Evolutionary conservation across 92 coral and sea anemone genomes (phyloP).

Genomic region (Desmophyllum pertusum): DNA sequence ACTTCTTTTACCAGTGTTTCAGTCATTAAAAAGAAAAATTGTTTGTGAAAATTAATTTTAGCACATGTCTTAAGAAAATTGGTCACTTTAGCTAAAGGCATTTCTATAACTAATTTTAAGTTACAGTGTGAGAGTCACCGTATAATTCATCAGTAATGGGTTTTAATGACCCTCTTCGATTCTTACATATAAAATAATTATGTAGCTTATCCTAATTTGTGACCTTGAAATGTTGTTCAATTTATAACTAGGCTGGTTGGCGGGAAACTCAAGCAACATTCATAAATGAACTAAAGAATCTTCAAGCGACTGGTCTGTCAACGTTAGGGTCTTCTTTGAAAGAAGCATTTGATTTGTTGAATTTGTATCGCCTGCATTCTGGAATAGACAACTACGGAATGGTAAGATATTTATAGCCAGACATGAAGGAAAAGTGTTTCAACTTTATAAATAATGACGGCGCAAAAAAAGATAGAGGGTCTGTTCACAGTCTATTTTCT

Average conservation of each 20-base stretch:
- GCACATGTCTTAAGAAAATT: too few relatives aligned
- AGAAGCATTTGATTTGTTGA: constrained; percentile 93
- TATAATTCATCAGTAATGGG: too few relatives aligned
- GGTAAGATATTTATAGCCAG: constrained; percentile 84
- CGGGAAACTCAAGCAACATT: constrained; percentile 91
- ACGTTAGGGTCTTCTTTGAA: constrained; percentile 88
- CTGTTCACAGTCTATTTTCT: too few relatives aligned
- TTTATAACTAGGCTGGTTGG: constrained; percentile 92
- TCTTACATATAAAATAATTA: too few relatives aligned
- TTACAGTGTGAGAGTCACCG: too few relatives aligned
- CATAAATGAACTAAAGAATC: constrained; percentile 84
- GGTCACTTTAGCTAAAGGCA: too few relatives aligned
- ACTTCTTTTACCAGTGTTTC: neutral
- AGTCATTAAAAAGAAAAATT: neutral
- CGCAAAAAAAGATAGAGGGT: too few relatives aligned
- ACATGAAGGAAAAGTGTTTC: too few relatives aligned
- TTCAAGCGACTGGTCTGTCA: constrained; percentile 92
- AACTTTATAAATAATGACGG: too few relatives aligned
- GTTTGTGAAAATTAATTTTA: neutral
- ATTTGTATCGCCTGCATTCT: constrained; percentile 93
- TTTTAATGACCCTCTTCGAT: neutral
- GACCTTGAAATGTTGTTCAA: neutral
- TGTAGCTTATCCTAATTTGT: neutral
- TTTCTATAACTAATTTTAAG: neutral
- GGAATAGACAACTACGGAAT: constrained; percentile 99